Conservation (phyloP, 2,113 vertebrate species). For the Corapipo altera region DNA sequence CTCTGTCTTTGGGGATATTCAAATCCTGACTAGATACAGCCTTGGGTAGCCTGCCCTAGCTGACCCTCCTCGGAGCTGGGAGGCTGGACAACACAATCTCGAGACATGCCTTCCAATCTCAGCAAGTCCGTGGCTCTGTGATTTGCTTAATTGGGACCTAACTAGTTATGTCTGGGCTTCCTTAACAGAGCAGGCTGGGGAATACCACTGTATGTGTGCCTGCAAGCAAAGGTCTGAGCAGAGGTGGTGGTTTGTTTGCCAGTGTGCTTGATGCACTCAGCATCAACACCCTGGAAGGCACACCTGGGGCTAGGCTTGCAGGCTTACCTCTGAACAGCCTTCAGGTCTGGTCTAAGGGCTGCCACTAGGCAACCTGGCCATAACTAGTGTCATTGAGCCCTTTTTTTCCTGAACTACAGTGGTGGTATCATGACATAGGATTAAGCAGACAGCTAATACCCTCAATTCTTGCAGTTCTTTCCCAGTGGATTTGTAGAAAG, state of each 20-base stretch:
- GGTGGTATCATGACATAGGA: not conserved
- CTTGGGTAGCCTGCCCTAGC: not conserved
- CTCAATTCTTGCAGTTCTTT: not conserved
- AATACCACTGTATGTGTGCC: not conserved
- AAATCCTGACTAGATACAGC: not conserved
- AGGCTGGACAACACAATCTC: not conserved
- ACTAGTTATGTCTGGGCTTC: not conserved
- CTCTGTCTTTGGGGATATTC: not conserved
- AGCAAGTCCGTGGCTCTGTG: not conserved
- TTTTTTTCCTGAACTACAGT: not conserved
- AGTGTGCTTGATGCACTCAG: not conserved
- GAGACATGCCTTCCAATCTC: not conserved
- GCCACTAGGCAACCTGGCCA: not conserved
- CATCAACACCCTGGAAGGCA: not conserved
- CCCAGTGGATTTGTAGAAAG: not conserved
- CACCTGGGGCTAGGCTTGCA: not conserved
- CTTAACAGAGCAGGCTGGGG: not conserved
- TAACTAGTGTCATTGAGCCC: not conserved
- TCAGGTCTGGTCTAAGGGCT: not conserved
- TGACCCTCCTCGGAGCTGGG: not conserved
- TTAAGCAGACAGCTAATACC: not conserved
- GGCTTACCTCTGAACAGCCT: not conserved
- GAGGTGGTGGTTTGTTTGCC: not conserved
- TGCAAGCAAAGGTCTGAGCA: not conserved
- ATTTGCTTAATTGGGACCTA: not conserved